Evolutionary conservation across 2,113 vertebrate genomes (phyloP).

Genomic region (Limanda limanda): DNA sequence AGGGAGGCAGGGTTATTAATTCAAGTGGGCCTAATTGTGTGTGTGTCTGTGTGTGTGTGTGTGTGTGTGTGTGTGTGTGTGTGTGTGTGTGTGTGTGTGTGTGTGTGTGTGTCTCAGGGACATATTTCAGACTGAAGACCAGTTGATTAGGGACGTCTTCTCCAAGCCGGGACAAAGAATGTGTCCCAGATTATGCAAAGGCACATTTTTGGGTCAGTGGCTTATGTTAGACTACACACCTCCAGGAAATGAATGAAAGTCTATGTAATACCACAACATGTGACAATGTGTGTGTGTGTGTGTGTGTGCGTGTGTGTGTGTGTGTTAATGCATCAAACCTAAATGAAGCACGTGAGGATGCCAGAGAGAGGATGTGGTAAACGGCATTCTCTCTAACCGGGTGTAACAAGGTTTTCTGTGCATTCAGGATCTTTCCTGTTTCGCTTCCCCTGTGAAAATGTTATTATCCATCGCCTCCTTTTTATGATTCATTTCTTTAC

Average conservation of each 20-base stretch:
- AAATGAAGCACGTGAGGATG: not conserved
- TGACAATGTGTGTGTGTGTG: conserved; percentile 1
- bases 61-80: not conserved
- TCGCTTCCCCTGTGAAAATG: no score
- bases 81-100: conserved; percentile 11
- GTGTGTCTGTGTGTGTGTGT: not conserved
- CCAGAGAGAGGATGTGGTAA: not conserved
- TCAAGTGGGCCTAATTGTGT: conserved; percentile 8
- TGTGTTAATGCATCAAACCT: conserved; percentile 8
- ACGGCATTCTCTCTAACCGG: not conserved
- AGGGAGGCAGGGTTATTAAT: conserved; percentile 29
- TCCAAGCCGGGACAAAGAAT: not conserved
- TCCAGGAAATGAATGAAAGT: not conserved
- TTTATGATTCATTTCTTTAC: no score
- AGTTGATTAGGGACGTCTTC: no score
- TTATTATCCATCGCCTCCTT: no score
- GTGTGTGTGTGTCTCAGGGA: conserved; percentile 2
- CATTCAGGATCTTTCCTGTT: not conserved
- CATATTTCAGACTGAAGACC: not conserved
- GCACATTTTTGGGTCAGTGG: not conserved
- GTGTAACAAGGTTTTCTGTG: not conserved
- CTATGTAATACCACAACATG: not conserved
- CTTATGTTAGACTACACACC: not conserved
- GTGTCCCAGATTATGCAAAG: not conserved
- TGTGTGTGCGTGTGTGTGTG: conserved; percentile 5